Evolutionary conservation across 2,113 vertebrate species (phyloP).

Genomic region (Caranx melampygus): DNA sequence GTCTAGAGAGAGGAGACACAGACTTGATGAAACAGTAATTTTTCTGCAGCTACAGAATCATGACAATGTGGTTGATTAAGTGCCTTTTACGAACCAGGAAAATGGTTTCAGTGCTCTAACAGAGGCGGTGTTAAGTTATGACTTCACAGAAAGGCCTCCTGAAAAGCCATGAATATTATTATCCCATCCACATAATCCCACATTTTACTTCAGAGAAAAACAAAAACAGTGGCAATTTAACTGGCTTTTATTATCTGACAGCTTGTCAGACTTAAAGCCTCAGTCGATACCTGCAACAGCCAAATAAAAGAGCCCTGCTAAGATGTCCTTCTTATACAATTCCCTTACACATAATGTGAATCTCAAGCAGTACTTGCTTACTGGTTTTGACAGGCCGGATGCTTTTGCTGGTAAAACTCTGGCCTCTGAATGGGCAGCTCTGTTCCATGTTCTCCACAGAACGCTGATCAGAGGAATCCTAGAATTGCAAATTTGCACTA

Average conservation of each 20-base stretch:
- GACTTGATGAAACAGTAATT: neutral
- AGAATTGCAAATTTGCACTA: conserved; percentile 56
- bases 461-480: conserved; percentile 59
- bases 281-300: conserved; percentile 38
- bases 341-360: conserved; percentile 6
- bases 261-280: conserved; percentile 37
- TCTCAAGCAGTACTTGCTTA: conserved; percentile 20
- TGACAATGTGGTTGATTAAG: neutral
- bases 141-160: neutral
- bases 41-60: neutral
- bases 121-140: neutral
- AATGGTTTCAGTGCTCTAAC: neutral
- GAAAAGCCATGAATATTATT: neutral
- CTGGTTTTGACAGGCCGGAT: conserved; percentile 25
- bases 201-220: neutral
- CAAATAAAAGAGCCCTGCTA: conserved; percentile 25
- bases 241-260: conserved; percentile 44
- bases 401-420: neutral
- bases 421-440: conserved; percentile 18
- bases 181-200: neutral
- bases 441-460: conserved; percentile 27
- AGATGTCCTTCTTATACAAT: conserved; percentile 16
- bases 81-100: neutral
- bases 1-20: conserved; percentile 80
- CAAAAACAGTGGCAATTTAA: conserved; percentile 19